Evolutionary conservation across 1,140 invertebrate genomes (phyloP), one percentile per base, ranked within the genome.

Genomic region (Zaprionus lachaisei): DNA sequence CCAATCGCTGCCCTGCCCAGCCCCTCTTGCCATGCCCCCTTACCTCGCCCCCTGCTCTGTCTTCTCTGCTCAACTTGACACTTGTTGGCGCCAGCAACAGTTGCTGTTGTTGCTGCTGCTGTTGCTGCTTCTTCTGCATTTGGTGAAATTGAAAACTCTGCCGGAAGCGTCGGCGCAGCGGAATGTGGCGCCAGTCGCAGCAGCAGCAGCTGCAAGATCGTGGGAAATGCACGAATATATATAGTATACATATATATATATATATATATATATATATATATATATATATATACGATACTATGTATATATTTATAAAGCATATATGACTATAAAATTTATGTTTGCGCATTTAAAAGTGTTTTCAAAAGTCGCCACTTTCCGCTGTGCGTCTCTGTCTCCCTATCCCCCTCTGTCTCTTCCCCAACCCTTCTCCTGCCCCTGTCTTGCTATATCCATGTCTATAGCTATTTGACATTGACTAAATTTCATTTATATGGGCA

Each of bases 41-140:
- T 54, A 1, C 14, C 49, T 15, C 28, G 0, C 5, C 28, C 31
- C 51, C 17, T 58, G n/a, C 37, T 24, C 44, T 24, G 38, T 31
- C 61, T 15, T 6, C 37, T 9, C 47, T 73, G 26, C 47, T 68
- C 73, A 82, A 83, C 54, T 83, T 87, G 84, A 87, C 84, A 87
- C 80, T 87, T 89, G 84, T 73, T 87, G 83, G 84, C 84, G 84
- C 80, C 64, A 71, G 67, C 72, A 54, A 58, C 72, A 49, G 61
- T 67, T 64, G 44, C 26, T 31, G 22, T 64, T 55, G 60, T 37
- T 62, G 41, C 20, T 65, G 41, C 26, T 44, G 41, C 20, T 65
- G 41, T 20, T 44, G 31, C 22, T 66, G 51, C 63, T 38, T 44
- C 41, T 76, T 64, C 37, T 38, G 47, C 58, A 70, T 55, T 70